A percentile compares a stretch with the other conserved stretches of the same genome.
Evolutionary conservation across 2,797 vertebrate genomes (phyloP).

Genomic region (Melanogrammus aeglefinus): DNA sequence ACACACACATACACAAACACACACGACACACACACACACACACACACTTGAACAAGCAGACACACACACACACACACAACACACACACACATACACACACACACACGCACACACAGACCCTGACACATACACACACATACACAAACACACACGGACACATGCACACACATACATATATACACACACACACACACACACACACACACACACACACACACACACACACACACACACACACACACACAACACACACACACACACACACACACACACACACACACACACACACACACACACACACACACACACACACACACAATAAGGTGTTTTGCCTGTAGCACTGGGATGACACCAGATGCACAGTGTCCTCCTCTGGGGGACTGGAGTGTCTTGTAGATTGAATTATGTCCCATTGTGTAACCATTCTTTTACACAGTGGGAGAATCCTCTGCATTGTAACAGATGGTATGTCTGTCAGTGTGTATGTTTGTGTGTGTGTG

Average conservation of each 20-base stretch:
- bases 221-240: not conserved
- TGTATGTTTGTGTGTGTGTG: not conserved
- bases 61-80: not conserved
- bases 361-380: constrained; percentile 18
- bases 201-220: not conserved
- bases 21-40: not conserved
- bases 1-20: not conserved
- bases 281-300: not conserved
- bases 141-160: not conserved
- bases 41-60: too few species aligned
- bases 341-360: constrained; percentile 5
- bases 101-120: not conserved
- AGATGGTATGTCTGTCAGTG: not conserved
- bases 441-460: constrained; percentile 20
- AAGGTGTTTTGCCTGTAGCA: not conserved
- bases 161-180: too few species aligned
- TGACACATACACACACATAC: not conserved
- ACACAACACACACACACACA: not conserved
- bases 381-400: constrained; percentile 26
- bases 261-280: not conserved
- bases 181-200: not conserved
- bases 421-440: constrained; percentile 10
- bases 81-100: not conserved
- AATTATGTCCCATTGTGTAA: constrained; percentile 27
- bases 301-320: not conserved